Evolutionary conservation across 2,113 vertebrate species (phyloP).

Genomic region (Camelus bactrianus): DNA sequence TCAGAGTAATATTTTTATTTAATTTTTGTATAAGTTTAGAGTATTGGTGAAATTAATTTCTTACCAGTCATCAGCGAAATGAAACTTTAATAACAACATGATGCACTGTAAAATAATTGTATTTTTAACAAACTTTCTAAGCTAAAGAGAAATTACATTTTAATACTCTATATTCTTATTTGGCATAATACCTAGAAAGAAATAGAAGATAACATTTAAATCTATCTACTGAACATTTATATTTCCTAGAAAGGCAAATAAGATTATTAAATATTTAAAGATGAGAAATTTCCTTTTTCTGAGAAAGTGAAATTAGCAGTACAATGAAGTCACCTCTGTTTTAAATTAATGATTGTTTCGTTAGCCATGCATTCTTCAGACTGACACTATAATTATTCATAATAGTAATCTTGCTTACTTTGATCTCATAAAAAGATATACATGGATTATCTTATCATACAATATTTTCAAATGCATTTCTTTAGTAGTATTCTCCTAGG

Average conservation of each 20-base stretch:
- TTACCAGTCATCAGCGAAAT: not conserved
- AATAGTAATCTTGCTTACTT: not conserved
- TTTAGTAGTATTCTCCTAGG: not conserved
- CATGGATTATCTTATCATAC: not conserved
- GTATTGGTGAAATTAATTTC: slow-evolving; percentile 5
- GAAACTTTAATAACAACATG: not conserved
- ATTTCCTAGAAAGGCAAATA: not conserved
- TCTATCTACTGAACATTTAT: not conserved
- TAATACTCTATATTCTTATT: not conserved
- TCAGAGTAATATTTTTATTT: not conserved
- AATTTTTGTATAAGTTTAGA: not conserved
- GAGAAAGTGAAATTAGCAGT: not conserved
- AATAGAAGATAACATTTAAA: not conserved
- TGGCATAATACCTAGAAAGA: not conserved
- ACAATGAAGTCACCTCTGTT: not conserved
- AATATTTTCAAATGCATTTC: not conserved
- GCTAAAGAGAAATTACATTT: slow-evolving; percentile 21
- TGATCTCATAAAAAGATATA: not conserved
- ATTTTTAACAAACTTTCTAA: not conserved
- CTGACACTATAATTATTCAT: not conserved
- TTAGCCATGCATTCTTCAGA: not conserved
- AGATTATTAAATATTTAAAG: not conserved
- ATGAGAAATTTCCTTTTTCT: not conserved
- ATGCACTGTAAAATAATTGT: not conserved
- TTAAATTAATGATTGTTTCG: not conserved